phyloP scores from a whole-genome alignment of 2,888 invertebrate species.

The Dicranocentrus wangi region DNA sequence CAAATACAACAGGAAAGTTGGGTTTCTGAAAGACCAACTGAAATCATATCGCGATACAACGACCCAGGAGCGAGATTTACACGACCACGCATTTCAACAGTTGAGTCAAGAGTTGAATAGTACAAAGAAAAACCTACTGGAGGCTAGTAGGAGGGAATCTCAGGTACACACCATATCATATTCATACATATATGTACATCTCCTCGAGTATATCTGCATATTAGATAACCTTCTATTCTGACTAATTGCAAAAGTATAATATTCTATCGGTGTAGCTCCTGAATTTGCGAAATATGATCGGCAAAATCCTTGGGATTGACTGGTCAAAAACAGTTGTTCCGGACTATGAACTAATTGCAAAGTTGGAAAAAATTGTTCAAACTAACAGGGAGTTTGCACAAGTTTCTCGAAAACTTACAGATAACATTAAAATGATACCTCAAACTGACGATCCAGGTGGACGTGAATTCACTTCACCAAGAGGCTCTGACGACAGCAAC shows the following conservation, averaged over 20 bases:
- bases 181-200: background rate
- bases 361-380: conserved; percentile 87
- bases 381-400: conserved; percentile 91
- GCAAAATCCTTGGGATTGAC: conserved; percentile 83
- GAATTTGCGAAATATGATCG: conserved; percentile 84
- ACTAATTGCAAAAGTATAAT: background rate
- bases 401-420: conserved; percentile 81
- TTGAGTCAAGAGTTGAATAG: conserved; percentile 85
- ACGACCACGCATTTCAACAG: conserved; percentile 82
- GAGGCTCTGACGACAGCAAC: conserved; percentile 58
- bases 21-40: conserved; percentile 82
- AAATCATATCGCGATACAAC: conserved; percentile 70
- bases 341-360: conserved; percentile 84
- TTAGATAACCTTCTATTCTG: background rate
- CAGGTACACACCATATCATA: conserved; percentile 76
- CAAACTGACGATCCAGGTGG: conserved; percentile 49
- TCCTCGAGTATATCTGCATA: background rate
- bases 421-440: conserved; percentile 71
- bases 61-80: conserved; percentile 75
- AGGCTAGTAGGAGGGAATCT: conserved; percentile 84
- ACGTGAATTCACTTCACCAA: conserved; percentile 28
- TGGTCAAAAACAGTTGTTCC: conserved; percentile 79
- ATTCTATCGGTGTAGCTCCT: conserved; percentile 77
- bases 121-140: conserved; percentile 83
- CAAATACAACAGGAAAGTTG: conserved; percentile 83